Evolutionary conservation across 1,140 invertebrate species (phyloP), one percentile per base, ranked within the genome.

Genomic region (Apis dorsata): DNA sequence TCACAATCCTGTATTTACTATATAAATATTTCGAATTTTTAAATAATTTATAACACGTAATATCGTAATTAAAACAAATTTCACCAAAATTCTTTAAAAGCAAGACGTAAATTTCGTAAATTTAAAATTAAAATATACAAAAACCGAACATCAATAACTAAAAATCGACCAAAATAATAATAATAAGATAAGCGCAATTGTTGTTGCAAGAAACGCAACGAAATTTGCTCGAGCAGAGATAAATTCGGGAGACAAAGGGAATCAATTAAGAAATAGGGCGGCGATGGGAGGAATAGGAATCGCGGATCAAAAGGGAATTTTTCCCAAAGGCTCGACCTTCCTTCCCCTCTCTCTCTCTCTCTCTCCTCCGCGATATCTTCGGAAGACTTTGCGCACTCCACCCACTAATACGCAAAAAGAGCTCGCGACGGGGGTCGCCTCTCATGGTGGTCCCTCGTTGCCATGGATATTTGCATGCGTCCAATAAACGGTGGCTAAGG

Each of bases 401-500:
- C 75, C 72, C 49, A 78, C 85, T 70, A 63, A 79, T 72, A 75
- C 79, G 86, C 57, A 79, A 44, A 74, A 60, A 72, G 51, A 65
- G 83, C 75, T 88, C 71, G 55, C 79, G 73, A 80, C 70, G 62
- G 72, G 75, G 72, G 84, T 60, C 83, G 83, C 81, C 83, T 84
- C 84, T 82, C 84, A 87, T 83, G 79, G 86, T 73, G 81, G 86
- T 83, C 75, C 83, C 82, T 70, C 89, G 94, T 94, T 94, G 93
- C 93, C 93, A 94, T 94, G 93, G 93, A 93, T 94, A 94, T 94
- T 94, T 94, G 93, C 94, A 94, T 94, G 93, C 93, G 92, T 94
- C 93, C 93, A 94, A 94, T 94, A 93, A 94, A 94, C 93, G 93
- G 91, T 92, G 91, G 93, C 92, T 93, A 93, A 94, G 92, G 93